These are phyloP conservation scores for Chaetodon trifasciatus DNA, from an alignment of 2,797 vertebrate genomes.

Conservation along the genomic window DNA sequence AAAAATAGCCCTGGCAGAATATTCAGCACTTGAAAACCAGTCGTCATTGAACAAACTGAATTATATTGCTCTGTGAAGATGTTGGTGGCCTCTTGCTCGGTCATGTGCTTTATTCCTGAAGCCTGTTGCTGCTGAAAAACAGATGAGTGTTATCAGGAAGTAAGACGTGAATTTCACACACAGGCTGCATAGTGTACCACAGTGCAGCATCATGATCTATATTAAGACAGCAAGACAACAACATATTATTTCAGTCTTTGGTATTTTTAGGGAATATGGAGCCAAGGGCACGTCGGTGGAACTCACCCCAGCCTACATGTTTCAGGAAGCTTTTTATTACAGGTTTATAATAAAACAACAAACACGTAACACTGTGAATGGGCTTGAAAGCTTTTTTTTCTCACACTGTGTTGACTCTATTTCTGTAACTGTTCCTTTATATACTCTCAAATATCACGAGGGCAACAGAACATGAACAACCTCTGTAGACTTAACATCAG, in stretches of 20 bases:
- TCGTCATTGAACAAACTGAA: slow-evolving; percentile 23
- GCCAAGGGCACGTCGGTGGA: background rate
- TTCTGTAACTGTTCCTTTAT: background rate
- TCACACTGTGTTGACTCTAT: background rate
- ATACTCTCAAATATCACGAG: background rate
- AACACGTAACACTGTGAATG: slow-evolving; percentile 26
- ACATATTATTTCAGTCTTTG: slow-evolving; percentile 12
- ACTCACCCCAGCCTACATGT: slow-evolving; percentile 29
- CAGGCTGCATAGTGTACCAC: background rate
- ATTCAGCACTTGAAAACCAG: slow-evolving; percentile 41
- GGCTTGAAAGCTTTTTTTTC: background rate
- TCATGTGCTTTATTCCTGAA: background rate
- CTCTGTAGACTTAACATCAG: background rate
- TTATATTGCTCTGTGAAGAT: slow-evolving; percentile 16
- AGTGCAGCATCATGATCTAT: slow-evolving; percentile 35
- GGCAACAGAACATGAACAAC: background rate
- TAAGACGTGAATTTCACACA: slow-evolving; percentile 13
- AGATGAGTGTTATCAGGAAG: slow-evolving; percentile 9
- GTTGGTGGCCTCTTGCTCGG: background rate
- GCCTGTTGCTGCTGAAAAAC: background rate
- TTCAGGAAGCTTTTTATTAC: slow-evolving; percentile 29
- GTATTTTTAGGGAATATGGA: slow-evolving; percentile 36
- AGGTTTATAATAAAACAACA: slow-evolving; percentile 19
- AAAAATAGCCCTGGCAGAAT: slow-evolving; percentile 56
- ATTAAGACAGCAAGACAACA: slow-evolving; percentile 18